A percentile compares a stretch with the other conserved stretches of the same genome.
phyloP scores from a whole-genome alignment of 2,888 invertebrate species.

The Himalopsyche kuldschensis region DNA sequence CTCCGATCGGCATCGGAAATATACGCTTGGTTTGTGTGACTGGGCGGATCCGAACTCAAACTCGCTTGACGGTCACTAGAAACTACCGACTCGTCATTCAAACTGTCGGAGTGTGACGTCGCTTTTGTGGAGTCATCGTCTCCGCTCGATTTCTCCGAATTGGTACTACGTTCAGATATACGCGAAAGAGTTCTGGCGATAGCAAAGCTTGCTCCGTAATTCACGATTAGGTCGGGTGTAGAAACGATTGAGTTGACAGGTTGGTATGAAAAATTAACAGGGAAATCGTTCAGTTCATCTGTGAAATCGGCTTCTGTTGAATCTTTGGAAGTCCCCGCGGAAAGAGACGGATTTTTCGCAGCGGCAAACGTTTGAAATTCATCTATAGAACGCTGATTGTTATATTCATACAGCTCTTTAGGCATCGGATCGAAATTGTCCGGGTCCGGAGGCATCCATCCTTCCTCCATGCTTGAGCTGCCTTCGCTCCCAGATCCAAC shows the following conservation, averaged over 20 bases:
- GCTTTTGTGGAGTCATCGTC: slow-evolving; percentile 86
- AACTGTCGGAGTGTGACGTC: slow-evolving; percentile 79
- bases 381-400: slow-evolving; percentile 54
- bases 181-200: slow-evolving; percentile 77
- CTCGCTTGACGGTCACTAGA: slow-evolving; percentile 86
- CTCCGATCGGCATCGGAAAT: slow-evolving; percentile 79
- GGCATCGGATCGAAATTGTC: slow-evolving; percentile 63
- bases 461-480: slow-evolving; percentile 84
- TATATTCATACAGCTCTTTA: slow-evolving; percentile 55
- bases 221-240: slow-evolving; percentile 68
- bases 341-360: slow-evolving; percentile 53
- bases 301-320: slow-evolving; percentile 68
- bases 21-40: slow-evolving; percentile 71
- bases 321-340: slow-evolving; percentile 58
- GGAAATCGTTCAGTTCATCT: slow-evolving; percentile 76
- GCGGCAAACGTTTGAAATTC: slow-evolving; percentile 54
- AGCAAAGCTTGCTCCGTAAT: slow-evolving; percentile 74
- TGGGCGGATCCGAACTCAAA: slow-evolving; percentile 81
- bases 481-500: slow-evolving; percentile 77
- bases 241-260: slow-evolving; percentile 60
- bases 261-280: slow-evolving; percentile 74
- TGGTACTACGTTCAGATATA: slow-evolving; percentile 86
- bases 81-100: slow-evolving; percentile 80
- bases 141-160: slow-evolving; percentile 84
- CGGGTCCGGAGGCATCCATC: slow-evolving; percentile 76